phyloP scores from a whole-genome alignment of 2,113 vertebrate genomes.

The Ceyx melanurus region DNA sequence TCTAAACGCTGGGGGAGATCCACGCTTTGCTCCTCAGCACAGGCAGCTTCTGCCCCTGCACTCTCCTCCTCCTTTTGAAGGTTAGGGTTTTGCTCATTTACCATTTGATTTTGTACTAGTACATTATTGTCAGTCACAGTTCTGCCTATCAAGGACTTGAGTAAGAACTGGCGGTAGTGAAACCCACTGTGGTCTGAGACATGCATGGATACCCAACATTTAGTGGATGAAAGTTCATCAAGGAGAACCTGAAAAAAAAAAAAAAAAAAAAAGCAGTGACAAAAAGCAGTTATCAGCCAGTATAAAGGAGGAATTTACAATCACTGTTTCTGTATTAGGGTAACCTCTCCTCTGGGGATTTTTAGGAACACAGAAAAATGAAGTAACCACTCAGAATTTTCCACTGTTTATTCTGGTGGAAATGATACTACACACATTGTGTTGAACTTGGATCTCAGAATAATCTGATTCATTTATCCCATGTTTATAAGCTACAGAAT shows the following conservation, averaged over 20 bases:
- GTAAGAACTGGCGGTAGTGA: constrained; percentile 96
- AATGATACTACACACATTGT: not conserved
- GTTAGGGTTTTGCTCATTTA: constrained; percentile 48
- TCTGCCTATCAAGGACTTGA: constrained; percentile 83
- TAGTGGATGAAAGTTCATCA: constrained; percentile 90
- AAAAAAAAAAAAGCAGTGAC: not conserved
- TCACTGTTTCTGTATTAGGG: not conserved
- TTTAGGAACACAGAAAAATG: not conserved
- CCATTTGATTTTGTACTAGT: constrained; percentile 36
- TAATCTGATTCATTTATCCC: not conserved
- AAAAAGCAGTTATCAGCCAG: not conserved
- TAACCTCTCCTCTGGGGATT: not conserved
- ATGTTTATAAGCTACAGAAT: not conserved
- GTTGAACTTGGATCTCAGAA: not conserved
- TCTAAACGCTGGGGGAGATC: constrained; percentile 77
- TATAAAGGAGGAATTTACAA: not conserved
- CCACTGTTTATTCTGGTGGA: not conserved
- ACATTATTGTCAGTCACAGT: constrained; percentile 52
- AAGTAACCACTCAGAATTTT: not conserved
- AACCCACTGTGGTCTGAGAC: constrained; percentile 98
- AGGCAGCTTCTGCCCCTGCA: constrained; percentile 47
- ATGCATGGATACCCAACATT: constrained; percentile 92
- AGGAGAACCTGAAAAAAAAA: constrained; percentile 83
- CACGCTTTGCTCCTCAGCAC: constrained; percentile 49
- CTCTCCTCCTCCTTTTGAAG: constrained; percentile 75